Evolutionary conservation across 1,140 invertebrate species (phyloP).

Genomic region (Asobara japonica): DNA sequence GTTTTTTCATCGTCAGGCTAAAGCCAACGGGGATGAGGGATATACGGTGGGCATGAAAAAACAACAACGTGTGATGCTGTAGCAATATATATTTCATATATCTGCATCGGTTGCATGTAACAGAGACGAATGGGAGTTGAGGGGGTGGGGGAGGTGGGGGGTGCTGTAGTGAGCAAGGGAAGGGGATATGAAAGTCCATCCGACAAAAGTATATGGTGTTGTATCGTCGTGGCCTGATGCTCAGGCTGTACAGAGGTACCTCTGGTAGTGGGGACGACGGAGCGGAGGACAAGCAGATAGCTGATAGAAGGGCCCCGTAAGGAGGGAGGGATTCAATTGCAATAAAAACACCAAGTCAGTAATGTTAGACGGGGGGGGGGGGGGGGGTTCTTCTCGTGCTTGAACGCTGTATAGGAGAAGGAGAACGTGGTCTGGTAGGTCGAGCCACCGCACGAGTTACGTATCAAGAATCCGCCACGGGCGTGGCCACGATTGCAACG

Average conservation of each 20-base stretch:
- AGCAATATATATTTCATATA: constrained; percentile 12
- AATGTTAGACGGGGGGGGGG: constrained; percentile 47
- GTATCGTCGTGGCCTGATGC: constrained; percentile 3
- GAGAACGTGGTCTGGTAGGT: constrained; percentile 52
- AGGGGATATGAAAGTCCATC: constrained; percentile 10
- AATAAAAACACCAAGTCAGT: constrained; percentile 61
- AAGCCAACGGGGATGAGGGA: not conserved
- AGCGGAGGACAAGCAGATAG: constrained; percentile 26
- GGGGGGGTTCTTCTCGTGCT: constrained; percentile 1
- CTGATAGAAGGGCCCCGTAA: not conserved
- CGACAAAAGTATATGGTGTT: constrained; percentile 13
- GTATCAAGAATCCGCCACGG: constrained; percentile 67
- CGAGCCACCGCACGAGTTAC: constrained; percentile 66
- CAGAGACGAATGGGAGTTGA: not conserved
- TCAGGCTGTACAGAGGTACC: constrained; percentile 3
- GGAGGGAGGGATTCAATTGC: constrained; percentile 60
- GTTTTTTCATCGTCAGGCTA: not conserved
- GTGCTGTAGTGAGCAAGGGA: too few relatives aligned
- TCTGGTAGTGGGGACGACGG: too few relatives aligned
- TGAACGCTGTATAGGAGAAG: constrained; percentile 23
- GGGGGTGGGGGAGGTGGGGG: not conserved
- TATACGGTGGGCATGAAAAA: not conserved
- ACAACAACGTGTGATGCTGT: not conserved
- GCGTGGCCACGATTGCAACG: constrained; percentile 60
- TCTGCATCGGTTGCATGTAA: not conserved